These are phyloP conservation scores for Recurvirostra avosetta DNA, from an alignment of 2,113 vertebrate species.

Conservation along the genomic window DNA sequence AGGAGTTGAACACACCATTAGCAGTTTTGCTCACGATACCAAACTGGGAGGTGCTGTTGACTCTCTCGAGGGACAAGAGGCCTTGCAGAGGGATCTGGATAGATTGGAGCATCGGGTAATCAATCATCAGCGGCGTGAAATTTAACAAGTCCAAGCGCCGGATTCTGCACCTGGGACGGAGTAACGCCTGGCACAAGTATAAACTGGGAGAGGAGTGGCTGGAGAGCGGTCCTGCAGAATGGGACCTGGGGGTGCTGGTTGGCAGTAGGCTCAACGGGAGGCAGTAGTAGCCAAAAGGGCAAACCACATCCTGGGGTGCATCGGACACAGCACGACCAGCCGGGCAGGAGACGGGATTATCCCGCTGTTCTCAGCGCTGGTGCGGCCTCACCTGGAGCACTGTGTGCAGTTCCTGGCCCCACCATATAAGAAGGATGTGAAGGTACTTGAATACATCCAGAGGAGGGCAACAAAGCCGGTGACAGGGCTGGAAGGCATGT, in stretches of 20 bases:
- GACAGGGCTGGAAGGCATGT: neutral
- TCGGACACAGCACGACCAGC: neutral
- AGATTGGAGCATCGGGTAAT: rapidly evolving
- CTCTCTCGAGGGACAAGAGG: neutral
- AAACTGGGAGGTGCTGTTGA: neutral
- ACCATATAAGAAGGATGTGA: too few species aligned
- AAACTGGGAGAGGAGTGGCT: neutral
- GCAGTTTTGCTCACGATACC: neutral
- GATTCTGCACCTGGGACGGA: neutral
- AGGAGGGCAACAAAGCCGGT: neutral
- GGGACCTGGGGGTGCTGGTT: neutral
- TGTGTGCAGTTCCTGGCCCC: neutral
- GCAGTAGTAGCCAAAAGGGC: neutral
- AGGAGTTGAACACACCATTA: neutral
- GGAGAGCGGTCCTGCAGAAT: neutral
- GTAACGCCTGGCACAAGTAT: neutral
- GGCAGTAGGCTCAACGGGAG: neutral
- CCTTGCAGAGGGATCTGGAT: neutral
- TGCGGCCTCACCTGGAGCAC: rapidly evolving
- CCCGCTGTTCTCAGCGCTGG: rapidly evolving
- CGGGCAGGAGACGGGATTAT: neutral
- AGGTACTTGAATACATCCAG: neutral
- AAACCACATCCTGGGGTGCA: neutral
- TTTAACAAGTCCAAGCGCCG: neutral
- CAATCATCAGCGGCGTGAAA: too few species aligned